A percentile compares a stretch with the other conserved stretches of the same genome.
These are phyloP conservation scores for Nasonia vitripennis DNA, from an alignment of 1,140 invertebrate species.

Conservation along the genomic window DNA sequence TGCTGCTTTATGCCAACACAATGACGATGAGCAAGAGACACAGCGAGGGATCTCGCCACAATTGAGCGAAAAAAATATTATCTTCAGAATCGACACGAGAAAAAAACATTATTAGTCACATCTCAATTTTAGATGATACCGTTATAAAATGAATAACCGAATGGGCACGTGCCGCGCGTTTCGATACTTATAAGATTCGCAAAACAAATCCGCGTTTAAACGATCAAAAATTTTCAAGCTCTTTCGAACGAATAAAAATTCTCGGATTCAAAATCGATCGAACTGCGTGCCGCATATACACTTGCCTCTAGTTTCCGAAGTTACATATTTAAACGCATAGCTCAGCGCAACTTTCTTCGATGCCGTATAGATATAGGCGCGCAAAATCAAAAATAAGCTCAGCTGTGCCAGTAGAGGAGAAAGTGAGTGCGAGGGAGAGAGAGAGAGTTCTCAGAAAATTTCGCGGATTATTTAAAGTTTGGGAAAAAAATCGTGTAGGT, in stretches of 20 bases:
- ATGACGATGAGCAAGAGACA: not conserved
- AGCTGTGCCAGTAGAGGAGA: not conserved
- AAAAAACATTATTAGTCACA: slow-evolving; percentile 12
- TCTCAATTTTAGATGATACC: slow-evolving; percentile 30
- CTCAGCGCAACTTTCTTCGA: not conserved
- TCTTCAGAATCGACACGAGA: not conserved
- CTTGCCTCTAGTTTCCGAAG: not conserved
- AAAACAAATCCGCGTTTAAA: no score
- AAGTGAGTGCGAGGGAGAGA: not conserved
- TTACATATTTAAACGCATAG: slow-evolving; percentile 14
- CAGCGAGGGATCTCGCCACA: not conserved
- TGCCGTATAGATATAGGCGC: not conserved
- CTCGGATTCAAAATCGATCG: not conserved
- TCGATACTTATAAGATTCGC: not conserved
- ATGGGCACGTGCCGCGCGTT: not conserved
- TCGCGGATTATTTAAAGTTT: slow-evolving; percentile 39
- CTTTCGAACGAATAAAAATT: not conserved
- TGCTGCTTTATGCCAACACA: not conserved
- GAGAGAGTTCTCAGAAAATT: slow-evolving; percentile 13
- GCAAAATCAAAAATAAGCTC: slow-evolving; percentile 13
- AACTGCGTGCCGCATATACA: not conserved
- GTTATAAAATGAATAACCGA: slow-evolving; percentile 23
- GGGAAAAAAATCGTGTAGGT: slow-evolving; percentile 18
- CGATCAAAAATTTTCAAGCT: no score
- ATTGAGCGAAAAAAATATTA: not conserved